phyloP scores from a whole-genome alignment of 2,113 vertebrate species.

The Lipophrys pholis region DNA sequence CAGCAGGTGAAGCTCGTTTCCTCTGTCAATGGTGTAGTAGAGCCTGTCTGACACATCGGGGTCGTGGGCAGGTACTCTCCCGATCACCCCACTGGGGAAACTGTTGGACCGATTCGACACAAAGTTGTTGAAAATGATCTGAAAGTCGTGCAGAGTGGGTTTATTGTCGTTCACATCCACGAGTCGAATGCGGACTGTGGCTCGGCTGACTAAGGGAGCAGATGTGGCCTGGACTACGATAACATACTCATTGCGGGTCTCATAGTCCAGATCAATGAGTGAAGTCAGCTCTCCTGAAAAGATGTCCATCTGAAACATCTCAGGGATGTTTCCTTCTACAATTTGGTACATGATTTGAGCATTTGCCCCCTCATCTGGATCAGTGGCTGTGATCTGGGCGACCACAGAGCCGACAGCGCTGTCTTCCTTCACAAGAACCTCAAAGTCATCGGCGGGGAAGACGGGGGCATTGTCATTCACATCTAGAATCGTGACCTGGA shows the following conservation, averaged over 20 bases:
- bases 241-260: constrained; percentile 90
- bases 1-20: constrained; percentile 96
- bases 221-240: constrained; percentile 99
- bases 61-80: constrained; percentile 94
- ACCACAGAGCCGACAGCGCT: constrained; percentile 96
- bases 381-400: constrained; percentile 93
- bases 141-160: constrained; percentile 94
- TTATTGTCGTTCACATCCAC: constrained; percentile 98
- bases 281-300: constrained; percentile 98
- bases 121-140: constrained; percentile 99
- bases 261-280: constrained; percentile 97
- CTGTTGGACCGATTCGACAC: constrained; percentile 97
- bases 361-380: constrained; percentile 95
- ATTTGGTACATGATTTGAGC: constrained; percentile 99
- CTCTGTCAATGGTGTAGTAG: constrained; percentile 95
- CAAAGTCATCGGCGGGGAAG: constrained; percentile 96
- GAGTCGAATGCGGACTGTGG: constrained; percentile 91
- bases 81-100: constrained; percentile 95
- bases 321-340: constrained; percentile 97
- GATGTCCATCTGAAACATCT: constrained; percentile 99
- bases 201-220: constrained; percentile 95
- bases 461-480: constrained; percentile 97
- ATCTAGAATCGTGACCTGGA: constrained; percentile 94
- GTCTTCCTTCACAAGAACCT: constrained; percentile 96
- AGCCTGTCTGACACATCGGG: constrained; percentile 94